Base-by-base conservation (phyloP, 2,113 vertebrate species). In the Menura novaehollandiae region DNA sequence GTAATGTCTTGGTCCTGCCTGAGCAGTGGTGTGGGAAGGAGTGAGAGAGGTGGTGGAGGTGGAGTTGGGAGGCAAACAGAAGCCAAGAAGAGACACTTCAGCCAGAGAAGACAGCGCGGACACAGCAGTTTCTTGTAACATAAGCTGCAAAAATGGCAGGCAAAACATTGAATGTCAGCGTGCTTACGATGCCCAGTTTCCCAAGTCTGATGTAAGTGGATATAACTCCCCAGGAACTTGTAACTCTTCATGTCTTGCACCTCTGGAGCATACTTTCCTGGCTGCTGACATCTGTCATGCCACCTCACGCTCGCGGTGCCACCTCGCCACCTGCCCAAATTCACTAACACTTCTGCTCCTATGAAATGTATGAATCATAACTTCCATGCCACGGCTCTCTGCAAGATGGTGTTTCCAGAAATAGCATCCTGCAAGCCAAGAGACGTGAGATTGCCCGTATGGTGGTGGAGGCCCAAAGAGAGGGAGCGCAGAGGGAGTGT, bases 221-320 rank as follows among this genome's bases (percentile, higher is more conserved):
- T 92, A 39, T 16, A 88, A 69, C 55, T 96, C 89, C 67, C 41
- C 33, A 58, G 77, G 46, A 71, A 33, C 80, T 55, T 69, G 59
- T 80, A 94, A 77, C 55, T 96, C 69, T 41, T 76, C 68, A 26
- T 24, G 81, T 85, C 88, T 95, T 86, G 72, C 75, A 79, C 84
- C 72, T 78, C 90, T 92, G 93, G 78, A 93, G 59, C 41, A 18
- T 4, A 51, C 67, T 94, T 95, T 73, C 84, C 91, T 93, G 66
- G 56, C 89, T 82, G 88, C 88, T 95, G 97, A 91, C 90, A 92
- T 95, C 91, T 95, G 91, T 95, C 93, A 81, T 93, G 94, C 94
- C 86, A 82, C 83, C 88, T 94, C 53, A 15, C 2, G 6, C 69
- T 91, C 20, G 7, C 1, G 18, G 75, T 93, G 81, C 95, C 95